phyloP scores from a whole-genome alignment of 2,797 vertebrate genomes.

The Harpagifer antarcticus region DNA sequence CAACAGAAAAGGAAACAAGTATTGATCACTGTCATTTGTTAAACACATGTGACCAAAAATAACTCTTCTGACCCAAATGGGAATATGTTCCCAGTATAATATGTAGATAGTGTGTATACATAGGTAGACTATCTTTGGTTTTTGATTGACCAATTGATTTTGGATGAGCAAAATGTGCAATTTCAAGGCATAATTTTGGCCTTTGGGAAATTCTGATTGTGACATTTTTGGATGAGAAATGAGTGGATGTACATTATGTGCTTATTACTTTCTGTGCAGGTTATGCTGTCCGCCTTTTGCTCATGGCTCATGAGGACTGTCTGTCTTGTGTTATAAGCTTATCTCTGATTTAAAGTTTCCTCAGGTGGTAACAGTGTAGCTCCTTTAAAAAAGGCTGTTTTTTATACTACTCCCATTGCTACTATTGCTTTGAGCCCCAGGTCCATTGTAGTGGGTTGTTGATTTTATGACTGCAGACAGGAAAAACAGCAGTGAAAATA shows the following conservation, averaged over 20 bases:
- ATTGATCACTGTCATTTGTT: background rate
- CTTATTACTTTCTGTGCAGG: background rate
- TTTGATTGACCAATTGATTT: no score
- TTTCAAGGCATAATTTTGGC: no score
- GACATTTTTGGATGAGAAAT: background rate
- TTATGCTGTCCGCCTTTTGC: background rate
- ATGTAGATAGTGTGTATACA: no score
- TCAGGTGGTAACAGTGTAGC: no score
- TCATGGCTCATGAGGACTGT: background rate
- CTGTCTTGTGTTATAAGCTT: background rate
- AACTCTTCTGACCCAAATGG: no score
- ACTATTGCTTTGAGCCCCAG: conserved; percentile 10
- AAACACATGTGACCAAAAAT: no score
- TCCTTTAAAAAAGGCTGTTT: no score
- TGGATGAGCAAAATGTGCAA: no score
- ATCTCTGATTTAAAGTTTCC: background rate
- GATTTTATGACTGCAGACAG: conserved; percentile 24
- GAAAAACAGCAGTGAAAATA: conserved; percentile 41
- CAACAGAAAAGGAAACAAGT: background rate
- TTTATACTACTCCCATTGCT: background rate
- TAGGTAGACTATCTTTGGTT: background rate
- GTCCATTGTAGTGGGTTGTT: background rate
- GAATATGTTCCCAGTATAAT: no score
- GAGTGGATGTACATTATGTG: background rate
- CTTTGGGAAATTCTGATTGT: background rate